Evolutionary conservation across 1,140 invertebrate genomes (phyloP).

Genomic region (Chymomyza costata): DNA sequence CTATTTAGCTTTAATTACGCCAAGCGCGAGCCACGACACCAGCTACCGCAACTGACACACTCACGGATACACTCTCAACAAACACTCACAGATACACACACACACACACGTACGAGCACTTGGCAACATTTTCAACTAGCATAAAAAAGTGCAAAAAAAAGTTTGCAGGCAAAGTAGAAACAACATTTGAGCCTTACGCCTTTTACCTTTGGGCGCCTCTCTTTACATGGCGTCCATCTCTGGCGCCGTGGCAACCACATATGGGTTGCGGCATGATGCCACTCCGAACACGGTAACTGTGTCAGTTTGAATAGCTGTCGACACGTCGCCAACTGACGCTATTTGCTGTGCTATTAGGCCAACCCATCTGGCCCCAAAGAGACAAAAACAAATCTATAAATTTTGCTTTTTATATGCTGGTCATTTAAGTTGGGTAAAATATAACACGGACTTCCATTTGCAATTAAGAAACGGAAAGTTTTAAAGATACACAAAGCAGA

Average conservation of each 20-base stretch:
- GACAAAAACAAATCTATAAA: no score
- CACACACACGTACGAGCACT: slow-evolving; percentile 11
- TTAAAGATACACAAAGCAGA: no score
- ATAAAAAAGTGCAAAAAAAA: slow-evolving; percentile 57
- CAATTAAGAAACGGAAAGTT: no score
- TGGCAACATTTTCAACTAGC: slow-evolving; percentile 38
- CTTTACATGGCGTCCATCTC: no score
- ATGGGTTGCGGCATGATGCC: background rate
- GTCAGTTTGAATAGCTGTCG: no score
- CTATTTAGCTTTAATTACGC: slow-evolving; percentile 74
- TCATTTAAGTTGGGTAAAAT: no score
- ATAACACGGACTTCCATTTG: no score
- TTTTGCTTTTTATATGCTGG: no score
- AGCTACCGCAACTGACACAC: slow-evolving; percentile 26
- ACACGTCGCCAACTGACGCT: no score
- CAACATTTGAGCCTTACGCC: slow-evolving; percentile 58
- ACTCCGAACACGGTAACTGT: no score
- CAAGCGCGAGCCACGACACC: slow-evolving; percentile 58
- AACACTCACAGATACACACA: slow-evolving; percentile 8
- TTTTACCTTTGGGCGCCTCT: slow-evolving; percentile 45
- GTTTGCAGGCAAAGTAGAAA: slow-evolving; percentile 41
- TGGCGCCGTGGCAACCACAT: background rate
- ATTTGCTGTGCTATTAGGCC: no score
- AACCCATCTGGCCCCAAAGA: no score
- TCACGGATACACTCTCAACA: slow-evolving; percentile 11